Conservation (phyloP, 1,140 invertebrate genomes). For the Calliphora vicina region DNA sequence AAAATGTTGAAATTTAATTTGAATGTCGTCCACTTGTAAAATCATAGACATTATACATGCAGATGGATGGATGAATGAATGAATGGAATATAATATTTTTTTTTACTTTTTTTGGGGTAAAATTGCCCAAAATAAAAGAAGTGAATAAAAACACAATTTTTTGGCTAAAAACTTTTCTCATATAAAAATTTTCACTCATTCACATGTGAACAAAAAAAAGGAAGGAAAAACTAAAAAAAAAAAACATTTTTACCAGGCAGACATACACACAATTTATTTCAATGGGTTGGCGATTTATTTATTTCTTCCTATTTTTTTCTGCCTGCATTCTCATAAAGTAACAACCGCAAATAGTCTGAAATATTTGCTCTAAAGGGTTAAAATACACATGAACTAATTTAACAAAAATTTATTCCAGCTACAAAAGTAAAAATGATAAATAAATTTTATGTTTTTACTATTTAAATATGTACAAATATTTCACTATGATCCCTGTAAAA, state of each 20-base stretch:
- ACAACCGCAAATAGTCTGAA: background rate
- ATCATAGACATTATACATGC: background rate
- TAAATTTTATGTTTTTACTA: too few relatives aligned
- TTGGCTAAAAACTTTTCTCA: slow-evolving; percentile 1
- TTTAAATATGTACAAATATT: background rate
- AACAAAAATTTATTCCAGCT: background rate
- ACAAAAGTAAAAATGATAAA: background rate
- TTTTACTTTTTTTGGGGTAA: background rate
- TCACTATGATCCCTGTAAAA: background rate
- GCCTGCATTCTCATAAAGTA: background rate
- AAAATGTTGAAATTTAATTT: background rate
- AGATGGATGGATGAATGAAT: background rate
- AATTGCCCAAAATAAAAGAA: background rate
- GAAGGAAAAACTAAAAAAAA: background rate
- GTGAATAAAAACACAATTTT: background rate
- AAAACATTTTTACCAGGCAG: background rate
- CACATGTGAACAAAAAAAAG: background rate
- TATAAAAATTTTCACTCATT: background rate
- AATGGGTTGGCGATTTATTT: background rate
- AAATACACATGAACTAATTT: background rate
- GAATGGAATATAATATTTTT: background rate
- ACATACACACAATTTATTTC: background rate
- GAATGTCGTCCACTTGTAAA: background rate
- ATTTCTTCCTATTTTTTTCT: background rate
- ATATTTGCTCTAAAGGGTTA: background rate